phyloP scores from a whole-genome alignment of 1,140 invertebrate species.

The Calephelis nemesis region DNA sequence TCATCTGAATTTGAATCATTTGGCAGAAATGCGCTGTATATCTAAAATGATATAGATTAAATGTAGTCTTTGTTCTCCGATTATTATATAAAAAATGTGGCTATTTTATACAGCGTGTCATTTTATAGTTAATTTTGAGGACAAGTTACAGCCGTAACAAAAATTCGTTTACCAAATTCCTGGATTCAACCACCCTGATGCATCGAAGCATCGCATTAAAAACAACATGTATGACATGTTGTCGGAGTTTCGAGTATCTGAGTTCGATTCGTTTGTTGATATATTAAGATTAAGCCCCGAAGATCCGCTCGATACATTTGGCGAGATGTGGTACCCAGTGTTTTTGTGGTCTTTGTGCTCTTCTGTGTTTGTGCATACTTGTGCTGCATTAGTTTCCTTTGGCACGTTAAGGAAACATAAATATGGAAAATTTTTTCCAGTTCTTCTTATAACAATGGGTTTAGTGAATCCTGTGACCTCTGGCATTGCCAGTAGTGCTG shows the following conservation, averaged over 20 bases:
- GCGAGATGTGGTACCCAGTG: constrained; percentile 97
- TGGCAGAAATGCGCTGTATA: too few relatives aligned
- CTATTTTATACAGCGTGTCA: too few relatives aligned
- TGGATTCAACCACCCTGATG: constrained; percentile 53
- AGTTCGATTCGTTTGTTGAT: constrained; percentile 83
- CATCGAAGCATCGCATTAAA: constrained; percentile 54
- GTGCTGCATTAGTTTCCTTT: constrained; percentile 94
- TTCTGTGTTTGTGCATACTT: constrained; percentile 93
- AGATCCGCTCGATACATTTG: constrained; percentile 83
- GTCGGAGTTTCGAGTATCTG: constrained; percentile 79
- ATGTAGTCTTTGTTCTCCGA: too few relatives aligned
- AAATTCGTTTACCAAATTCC: constrained; percentile 2
- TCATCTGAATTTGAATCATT: too few relatives aligned
- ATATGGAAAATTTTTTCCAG: constrained; percentile 95
- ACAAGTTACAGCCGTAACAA: constrained; percentile 16
- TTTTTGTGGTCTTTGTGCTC: constrained; percentile 96
- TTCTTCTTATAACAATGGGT: constrained; percentile 93
- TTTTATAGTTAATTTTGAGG: background rate
- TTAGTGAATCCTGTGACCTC: constrained; percentile 91
- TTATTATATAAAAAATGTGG: too few relatives aligned
- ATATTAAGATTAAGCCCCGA: constrained; percentile 81
- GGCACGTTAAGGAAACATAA: constrained; percentile 94
- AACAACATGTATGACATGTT: constrained; percentile 81
- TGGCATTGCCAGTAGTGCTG: constrained; percentile 93
- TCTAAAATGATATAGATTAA: too few relatives aligned